phyloP scores from a whole-genome alignment of 1,140 invertebrate species.

The Sipha flava region DNA sequence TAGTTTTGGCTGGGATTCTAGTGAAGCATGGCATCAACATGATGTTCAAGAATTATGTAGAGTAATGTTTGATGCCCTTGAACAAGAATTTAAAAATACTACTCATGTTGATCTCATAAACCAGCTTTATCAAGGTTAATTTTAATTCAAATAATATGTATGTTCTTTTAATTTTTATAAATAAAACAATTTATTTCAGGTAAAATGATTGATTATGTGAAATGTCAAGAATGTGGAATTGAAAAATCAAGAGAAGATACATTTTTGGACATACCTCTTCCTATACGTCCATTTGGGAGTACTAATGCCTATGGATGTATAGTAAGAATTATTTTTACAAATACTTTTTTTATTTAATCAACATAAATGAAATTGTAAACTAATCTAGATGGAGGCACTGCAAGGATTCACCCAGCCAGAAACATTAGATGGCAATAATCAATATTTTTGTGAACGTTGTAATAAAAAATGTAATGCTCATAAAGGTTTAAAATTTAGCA shows the following conservation, averaged over 20 bases:
- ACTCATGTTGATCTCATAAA: conserved; percentile 77
- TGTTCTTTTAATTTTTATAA: neutral
- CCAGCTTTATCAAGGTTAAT: conserved; percentile 57
- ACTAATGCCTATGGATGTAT: conserved; percentile 70
- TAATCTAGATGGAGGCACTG: conserved; percentile 68
- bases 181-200: conserved; percentile 45
- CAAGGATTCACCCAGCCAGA: conserved; percentile 79
- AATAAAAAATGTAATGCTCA: conserved; percentile 83
- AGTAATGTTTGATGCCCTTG: conserved; percentile 87
- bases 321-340: conserved; percentile 46
- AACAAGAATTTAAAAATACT: conserved; percentile 76
- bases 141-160: neutral
- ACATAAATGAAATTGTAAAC: neutral
- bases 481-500: conserved; percentile 81
- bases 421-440: conserved; percentile 75
- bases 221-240: conserved; percentile 76
- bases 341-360: conserved; percentile 18
- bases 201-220: conserved; percentile 86
- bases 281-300: conserved; percentile 76
- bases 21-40: conserved; percentile 86
- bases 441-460: conserved; percentile 84
- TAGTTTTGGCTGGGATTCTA: conserved; percentile 86
- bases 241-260: conserved; percentile 77
- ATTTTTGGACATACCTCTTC: conserved; percentile 81
- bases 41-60: conserved; percentile 86